Conservation (phyloP, 2,113 vertebrate genomes). For the Nothoprocta perdicaria region DNA sequence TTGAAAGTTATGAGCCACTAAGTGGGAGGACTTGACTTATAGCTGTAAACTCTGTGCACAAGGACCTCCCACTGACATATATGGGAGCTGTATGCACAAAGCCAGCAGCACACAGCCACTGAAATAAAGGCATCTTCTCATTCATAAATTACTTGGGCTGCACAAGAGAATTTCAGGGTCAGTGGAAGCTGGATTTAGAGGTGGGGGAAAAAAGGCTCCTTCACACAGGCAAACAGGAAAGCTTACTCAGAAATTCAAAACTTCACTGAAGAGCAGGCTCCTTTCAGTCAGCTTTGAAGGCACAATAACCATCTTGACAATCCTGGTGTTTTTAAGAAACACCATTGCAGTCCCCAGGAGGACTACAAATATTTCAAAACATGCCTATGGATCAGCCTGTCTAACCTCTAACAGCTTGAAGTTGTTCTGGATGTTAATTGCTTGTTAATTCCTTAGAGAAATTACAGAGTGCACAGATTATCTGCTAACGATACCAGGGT, state of each 20-base stretch:
- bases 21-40: neutral
- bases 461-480: neutral
- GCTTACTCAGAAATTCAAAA: neutral
- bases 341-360: neutral
- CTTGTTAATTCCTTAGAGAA: neutral
- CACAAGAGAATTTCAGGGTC: neutral
- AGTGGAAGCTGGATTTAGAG: neutral
- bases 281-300: neutral
- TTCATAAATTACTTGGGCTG: neutral
- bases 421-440: neutral
- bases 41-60: neutral
- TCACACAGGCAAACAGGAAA: neutral
- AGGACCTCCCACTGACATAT: neutral
- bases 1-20: conserved; percentile 9
- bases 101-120: neutral
- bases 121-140: neutral
- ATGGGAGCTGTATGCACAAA: neutral
- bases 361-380: neutral
- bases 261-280: neutral
- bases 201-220: neutral
- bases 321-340: neutral
- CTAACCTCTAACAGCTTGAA: neutral
- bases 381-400: neutral
- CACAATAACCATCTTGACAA: neutral
- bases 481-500: neutral